A percentile compares a stretch with the other conserved stretches of the same genome.
Evolutionary conservation across 2,888 invertebrate genomes (phyloP).

Genomic region (Geophilus truncorum): DNA sequence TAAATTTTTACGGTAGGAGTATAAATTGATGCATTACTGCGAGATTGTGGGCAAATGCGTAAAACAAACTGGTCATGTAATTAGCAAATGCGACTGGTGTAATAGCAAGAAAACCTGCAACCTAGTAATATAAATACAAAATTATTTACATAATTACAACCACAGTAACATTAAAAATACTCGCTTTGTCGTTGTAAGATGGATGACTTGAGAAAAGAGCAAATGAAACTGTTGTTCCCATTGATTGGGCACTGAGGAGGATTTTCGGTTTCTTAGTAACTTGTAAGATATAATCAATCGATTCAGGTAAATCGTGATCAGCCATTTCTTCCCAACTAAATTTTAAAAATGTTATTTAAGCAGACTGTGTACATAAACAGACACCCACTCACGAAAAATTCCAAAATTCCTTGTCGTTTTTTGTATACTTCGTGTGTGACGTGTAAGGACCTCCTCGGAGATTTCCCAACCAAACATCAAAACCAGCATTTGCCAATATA

Average conservation of each 20-base stretch:
- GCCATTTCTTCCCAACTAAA: not conserved
- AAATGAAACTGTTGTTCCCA: not conserved
- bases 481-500: constrained; percentile 12
- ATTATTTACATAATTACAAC: too few relatives aligned
- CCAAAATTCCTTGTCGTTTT: not conserved
- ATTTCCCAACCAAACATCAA: not conserved
- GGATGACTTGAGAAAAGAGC: not conserved
- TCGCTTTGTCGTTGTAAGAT: not conserved
- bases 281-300: not conserved
- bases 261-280: not conserved
- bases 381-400: not conserved
- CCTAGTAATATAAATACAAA: not conserved
- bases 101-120: not conserved
- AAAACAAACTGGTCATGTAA: not conserved
- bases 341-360: too few relatives aligned
- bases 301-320: not conserved
- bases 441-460: not conserved
- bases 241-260: not conserved
- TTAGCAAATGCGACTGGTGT: not conserved
- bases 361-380: too few relatives aligned
- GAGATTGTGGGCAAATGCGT: not conserved
- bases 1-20: not conserved
- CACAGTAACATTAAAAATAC: too few relatives aligned
- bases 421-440: not conserved
- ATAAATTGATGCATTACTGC: not conserved